Evolutionary conservation across 1,140 invertebrate genomes (phyloP).

Genomic region (Meloidogyne exigua): DNA sequence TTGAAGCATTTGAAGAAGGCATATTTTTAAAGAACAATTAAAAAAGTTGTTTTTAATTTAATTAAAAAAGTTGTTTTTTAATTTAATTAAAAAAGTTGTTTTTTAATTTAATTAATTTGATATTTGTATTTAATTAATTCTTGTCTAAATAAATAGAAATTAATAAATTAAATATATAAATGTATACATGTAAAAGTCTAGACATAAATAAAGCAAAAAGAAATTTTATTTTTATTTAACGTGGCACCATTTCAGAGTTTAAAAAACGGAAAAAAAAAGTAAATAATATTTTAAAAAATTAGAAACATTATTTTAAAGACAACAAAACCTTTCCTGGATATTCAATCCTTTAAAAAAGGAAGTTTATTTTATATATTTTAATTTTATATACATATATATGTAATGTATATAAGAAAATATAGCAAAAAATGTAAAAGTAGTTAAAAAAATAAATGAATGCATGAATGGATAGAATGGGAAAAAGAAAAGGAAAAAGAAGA

Average conservation of each 20-base stretch:
- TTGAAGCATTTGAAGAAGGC: not conserved
- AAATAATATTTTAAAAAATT: no score
- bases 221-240: not conserved
- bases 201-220: not conserved
- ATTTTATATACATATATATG: no score
- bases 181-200: not conserved
- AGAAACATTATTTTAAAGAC: no score
- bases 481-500: not conserved
- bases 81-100: not conserved
- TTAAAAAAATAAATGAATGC: not conserved
- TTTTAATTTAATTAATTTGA: not conserved
- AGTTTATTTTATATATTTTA: no score
- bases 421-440: no score
- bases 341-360: no score
- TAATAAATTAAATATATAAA: not conserved
- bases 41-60: not conserved
- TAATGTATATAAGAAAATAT: no score
- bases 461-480: not conserved
- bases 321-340: no score
- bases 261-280: no score
- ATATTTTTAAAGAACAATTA: not conserved
- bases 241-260: not conserved
- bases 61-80: not conserved
- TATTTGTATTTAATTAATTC: not conserved
- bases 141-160: no score